A percentile compares a stretch with the other conserved stretches of the same genome.
phyloP scores from a whole-genome alignment of 2,888 invertebrate species.

The Agrochola litura region DNA sequence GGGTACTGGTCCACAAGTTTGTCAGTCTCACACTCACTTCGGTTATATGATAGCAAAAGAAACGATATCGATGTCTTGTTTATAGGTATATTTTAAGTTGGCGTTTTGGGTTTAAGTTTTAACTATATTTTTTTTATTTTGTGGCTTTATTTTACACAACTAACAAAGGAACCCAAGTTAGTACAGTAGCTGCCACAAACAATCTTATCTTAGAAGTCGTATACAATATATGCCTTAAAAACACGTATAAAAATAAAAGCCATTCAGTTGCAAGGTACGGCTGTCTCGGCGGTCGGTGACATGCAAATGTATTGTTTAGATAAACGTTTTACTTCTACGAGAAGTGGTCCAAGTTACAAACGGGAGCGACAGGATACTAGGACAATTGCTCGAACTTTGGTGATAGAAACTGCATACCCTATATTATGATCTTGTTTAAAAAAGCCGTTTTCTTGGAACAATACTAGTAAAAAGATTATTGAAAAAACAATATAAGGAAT shows the following conservation, averaged over 20 bases:
- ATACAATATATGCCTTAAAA: constrained; percentile 26
- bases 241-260: constrained; percentile 50
- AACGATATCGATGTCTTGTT: too few relatives aligned
- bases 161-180: not conserved
- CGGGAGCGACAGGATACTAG: not conserved
- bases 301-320: constrained; percentile 77
- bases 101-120: too few relatives aligned
- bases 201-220: constrained; percentile 12
- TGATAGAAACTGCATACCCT: not conserved
- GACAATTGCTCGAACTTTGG: not conserved
- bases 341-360: constrained; percentile 20
- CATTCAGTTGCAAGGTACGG: constrained; percentile 60
- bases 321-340: constrained; percentile 60
- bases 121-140: too few relatives aligned
- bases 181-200: constrained; percentile 37
- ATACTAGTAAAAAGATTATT: not conserved
- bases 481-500: too few relatives aligned
- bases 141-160: not conserved
- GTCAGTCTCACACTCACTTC: too few relatives aligned
- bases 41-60: too few relatives aligned
- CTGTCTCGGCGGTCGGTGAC: constrained; percentile 67
- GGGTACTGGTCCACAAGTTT: too few relatives aligned
- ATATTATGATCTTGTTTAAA: not conserved
- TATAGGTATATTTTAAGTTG: too few relatives aligned
- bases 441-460: not conserved